Conservation (phyloP, 2,888 invertebrate species). For the Callosobruchus maculatus region DNA sequence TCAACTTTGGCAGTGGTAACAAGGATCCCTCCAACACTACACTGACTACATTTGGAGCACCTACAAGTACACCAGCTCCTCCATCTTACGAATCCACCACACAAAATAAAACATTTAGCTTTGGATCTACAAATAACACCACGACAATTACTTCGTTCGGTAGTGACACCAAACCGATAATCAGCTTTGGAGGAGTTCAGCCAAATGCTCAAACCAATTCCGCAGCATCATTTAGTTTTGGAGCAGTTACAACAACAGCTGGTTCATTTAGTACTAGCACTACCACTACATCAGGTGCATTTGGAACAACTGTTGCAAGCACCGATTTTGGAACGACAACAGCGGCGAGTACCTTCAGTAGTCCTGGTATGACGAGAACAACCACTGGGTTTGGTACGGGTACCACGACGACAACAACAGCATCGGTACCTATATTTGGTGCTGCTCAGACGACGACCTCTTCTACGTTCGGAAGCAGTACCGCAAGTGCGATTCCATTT, state of each 20-base stretch:
- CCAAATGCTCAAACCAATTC: background rate
- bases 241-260: conserved; percentile 6
- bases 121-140: background rate
- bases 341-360: conserved; percentile 6
- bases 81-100: background rate
- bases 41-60: background rate
- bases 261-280: background rate
- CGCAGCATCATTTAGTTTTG: conserved; percentile 8
- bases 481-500: background rate
- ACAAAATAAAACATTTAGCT: background rate
- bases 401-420: background rate
- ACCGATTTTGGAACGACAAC: conserved; percentile 10
- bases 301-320: conserved; percentile 3
- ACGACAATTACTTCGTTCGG: background rate
- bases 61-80: background rate
- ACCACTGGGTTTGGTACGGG: background rate
- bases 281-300: background rate
- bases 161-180: background rate
- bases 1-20: conserved; percentile 13
- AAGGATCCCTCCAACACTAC: background rate
- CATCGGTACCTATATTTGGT: background rate
- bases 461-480: conserved; percentile 1
- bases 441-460: background rate
- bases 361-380: conserved; percentile 10
- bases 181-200: conserved; percentile 12